Base-by-base conservation (phyloP, 2,888 invertebrate species). In the Phyllotreta striolata region DNA sequence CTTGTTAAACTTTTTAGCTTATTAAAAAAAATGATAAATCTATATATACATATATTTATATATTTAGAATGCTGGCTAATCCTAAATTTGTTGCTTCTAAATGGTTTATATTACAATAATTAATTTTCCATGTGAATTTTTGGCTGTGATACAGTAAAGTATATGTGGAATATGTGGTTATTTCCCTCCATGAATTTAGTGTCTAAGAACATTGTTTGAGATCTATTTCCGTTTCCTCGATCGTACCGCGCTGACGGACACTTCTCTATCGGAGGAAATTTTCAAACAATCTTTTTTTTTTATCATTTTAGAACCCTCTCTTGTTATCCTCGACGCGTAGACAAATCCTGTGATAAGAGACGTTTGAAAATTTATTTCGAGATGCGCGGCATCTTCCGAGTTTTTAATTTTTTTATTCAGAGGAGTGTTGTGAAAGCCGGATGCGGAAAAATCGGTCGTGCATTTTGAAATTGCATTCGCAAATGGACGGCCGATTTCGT, bases 101-200 rank as follows among this genome's bases (percentile, higher is more conserved):
- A 58, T 65, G 59, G 63, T 56, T 64, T 24, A 24, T 24, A 24
- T 24, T 24, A 24, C 24, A 24, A 24, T 24, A 24, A 64, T 66
- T 76, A 76, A 73, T 77, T 79, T 80, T 79, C 78, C 79, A 80
- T 80, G 80, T 81, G 80, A 81, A 80, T 80, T 81, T 78, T 81
- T 80, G 82, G 81, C 82, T 82, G 82, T 82, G 82, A 82, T 81
- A 81, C 80, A 80, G 79, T 79, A 80, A 81, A 81, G 79, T 79
- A 78, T 79, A 77, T 78, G 77, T 77, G 77, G 75, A 75, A 78
- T 24, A 24, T 74, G 76, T 76, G 77, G 77, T 78, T 78, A 78
- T 77, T 80, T 80, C 79, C 80, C 79, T 81, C 79, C 79, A 79
- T 77, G 72, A 74, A 68, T 72, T 9, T 72, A 54, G 67, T 60